Evolutionary conservation across 2,888 invertebrate genomes (phyloP), one percentile per base, ranked within the genome.

Genomic region (Glyphotaelius pellucidus): DNA sequence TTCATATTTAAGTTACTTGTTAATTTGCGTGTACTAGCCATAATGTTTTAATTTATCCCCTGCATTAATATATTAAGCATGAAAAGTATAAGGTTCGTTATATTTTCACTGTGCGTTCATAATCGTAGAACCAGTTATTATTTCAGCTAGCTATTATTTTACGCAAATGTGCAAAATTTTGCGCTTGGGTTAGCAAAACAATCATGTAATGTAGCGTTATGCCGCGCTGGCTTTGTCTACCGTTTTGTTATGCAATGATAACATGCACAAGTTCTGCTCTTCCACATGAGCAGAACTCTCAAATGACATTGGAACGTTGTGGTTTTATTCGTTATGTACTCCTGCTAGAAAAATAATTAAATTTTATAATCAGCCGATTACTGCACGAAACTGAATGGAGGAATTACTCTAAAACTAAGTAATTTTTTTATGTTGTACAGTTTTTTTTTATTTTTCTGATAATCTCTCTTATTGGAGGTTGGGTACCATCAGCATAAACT

Each of bases 121-220:
- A 47, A 14, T 47, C 47, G 14, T 47, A 67, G 25, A 67, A 67
- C 9, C 9, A 25, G 67, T 67, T 67, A 25, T 25, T 67, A 67
- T 67, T 67, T 81, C 31, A 14, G 81, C 81, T 32, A 32, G 30
- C 32, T 31, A 42, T 42, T 86, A 47, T 86, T 85, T 42, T 86
- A 35, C 30, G 32, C 67, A 35, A 67, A 88, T 86, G 88, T 25
- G 88, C 67, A 67, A 15, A 88, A 9, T 31, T 67, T 67, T 9
- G 31, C 42, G 85, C 88, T 11, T 52, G 88, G 67, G 35, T 88
- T 67, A 88, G 19, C 67, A 67, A 88, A 52, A 67, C 30, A 88
- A 88, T 88, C 31, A 52, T 2, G 32, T 88, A 88, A 88, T 88
- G 88, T 88, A 88, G 88, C 88, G 88, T 67, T 30, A 67, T 19